Evolutionary conservation across 2,113 vertebrate species (phyloP), one percentile per base, ranked within the genome.

Genomic region (Malurus elegans): DNA sequence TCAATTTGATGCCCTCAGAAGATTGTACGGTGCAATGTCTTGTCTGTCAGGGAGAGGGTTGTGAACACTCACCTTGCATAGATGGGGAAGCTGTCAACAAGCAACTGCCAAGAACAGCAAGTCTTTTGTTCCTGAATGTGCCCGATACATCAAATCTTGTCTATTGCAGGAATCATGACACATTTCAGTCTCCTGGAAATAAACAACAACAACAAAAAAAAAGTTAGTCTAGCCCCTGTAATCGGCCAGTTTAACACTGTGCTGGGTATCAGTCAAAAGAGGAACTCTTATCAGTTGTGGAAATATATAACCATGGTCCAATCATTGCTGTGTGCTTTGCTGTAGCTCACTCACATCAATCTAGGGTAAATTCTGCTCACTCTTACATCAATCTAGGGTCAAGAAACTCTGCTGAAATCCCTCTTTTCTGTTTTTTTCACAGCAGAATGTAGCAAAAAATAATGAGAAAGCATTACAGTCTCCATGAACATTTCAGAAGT

Each of bases 1-100:
- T 34, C 8, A 45, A 56, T 92, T 93, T 93, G 58, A 51, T n/a
- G 44, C 40, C 56, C 54, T 83, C 60, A 69, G 51, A 79, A 24
- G 38, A 45, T 54, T 45, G 6, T 65, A 51, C 42, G 90, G 73
- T 84, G 20, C 38, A 74, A 61, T 61, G 71, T 31, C 76, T 83
- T 82, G 31, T 72, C 76, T 96, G 60, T 84, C 7, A 7, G 23
- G 62, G 44, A 57, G 32, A 92, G 60, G 18, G 56, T 66, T 93
- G 58, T 72, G 51, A 79, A 66, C 66, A 94, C 45, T 94, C 50
- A 87, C 67, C 90, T 53, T 75, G 74, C 93, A 45, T 48, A 87
- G 86, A 95, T 61, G 87, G 32, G 31, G 15, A 58, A 79, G n/a
- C 66, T 90, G 87, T 87, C 94, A 95, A 82, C 48, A 85, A 80